These are phyloP conservation scores for Potamarius usumacintae DNA, from an alignment of 2,113 vertebrate genomes.

Conservation along the genomic window DNA sequence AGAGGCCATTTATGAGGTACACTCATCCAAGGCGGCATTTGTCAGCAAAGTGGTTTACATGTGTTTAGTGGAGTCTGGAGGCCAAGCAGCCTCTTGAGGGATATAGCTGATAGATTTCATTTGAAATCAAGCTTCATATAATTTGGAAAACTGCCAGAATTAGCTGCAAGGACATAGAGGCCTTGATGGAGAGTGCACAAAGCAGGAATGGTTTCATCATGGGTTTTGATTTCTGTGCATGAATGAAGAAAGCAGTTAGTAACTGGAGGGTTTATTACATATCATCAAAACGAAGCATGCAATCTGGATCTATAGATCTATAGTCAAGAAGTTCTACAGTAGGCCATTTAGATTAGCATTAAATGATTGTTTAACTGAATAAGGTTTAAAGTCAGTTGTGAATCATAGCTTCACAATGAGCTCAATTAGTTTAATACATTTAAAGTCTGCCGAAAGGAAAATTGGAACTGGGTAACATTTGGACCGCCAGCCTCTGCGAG, in stretches of 20 bases:
- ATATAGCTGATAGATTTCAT: conserved; percentile 39
- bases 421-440: conserved; percentile 41
- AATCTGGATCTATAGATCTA: background rate
- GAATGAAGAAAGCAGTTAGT: conserved; percentile 38
- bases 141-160: conserved; percentile 27
- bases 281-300: conserved; percentile 38
- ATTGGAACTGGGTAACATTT: conserved; percentile 12
- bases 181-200: conserved; percentile 14
- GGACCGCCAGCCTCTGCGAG: background rate
- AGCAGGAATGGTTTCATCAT: conserved; percentile 9
- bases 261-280: conserved; percentile 31
- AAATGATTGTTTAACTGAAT: conserved; percentile 27
- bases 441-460: conserved; percentile 36
- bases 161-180: conserved; percentile 19
- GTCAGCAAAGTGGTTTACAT: conserved; percentile 46
- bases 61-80: conserved; percentile 38
- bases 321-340: background rate
- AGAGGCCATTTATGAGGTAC: conserved; percentile 47
- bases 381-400: conserved; percentile 22
- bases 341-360: background rate
- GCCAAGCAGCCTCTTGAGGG: conserved; percentile 29
- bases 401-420: conserved; percentile 35
- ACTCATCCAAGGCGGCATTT: conserved; percentile 39
- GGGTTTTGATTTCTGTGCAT: conserved; percentile 39
- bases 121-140: conserved; percentile 30